Percentiles rank a stretch among this genome's conserved stretches.
Evolutionary conservation across 2,113 vertebrate species (phyloP).

Genomic region (Cavia aperea): DNA sequence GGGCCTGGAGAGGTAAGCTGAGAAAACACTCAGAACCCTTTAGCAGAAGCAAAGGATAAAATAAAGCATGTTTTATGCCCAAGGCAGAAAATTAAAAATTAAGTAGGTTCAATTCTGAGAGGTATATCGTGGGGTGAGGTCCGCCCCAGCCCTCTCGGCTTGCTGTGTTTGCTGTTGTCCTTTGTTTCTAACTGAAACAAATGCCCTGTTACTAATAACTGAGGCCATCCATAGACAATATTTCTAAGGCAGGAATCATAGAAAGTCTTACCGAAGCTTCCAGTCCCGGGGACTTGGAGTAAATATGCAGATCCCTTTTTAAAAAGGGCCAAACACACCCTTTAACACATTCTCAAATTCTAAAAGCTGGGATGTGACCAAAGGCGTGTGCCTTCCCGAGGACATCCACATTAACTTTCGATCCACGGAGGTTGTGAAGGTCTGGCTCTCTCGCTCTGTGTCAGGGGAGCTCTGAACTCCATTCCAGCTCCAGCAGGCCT

Average conservation of each 20-base stretch:
- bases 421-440: background rate
- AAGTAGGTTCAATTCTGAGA: slow-evolving; percentile 43
- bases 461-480: background rate
- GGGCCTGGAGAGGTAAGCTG: slow-evolving; percentile 44
- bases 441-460: background rate
- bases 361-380: background rate
- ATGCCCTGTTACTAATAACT: background rate
- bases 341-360: slow-evolving; percentile 4
- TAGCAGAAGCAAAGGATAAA: slow-evolving; percentile 53
- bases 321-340: background rate
- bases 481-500: background rate
- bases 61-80: slow-evolving; percentile 43
- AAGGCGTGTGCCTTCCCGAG: background rate
- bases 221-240: background rate
- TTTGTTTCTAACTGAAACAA: slow-evolving; percentile 16
- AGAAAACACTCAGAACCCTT: slow-evolving; percentile 35
- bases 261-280: background rate
- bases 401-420: background rate
- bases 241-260: slow-evolving; percentile 23
- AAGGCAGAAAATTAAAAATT: slow-evolving; percentile 67
- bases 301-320: background rate
- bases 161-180: slow-evolving; percentile 1
- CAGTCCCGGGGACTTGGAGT: background rate
- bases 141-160: background rate
- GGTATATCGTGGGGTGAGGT: background rate